Evolutionary conservation across 1,140 invertebrate genomes (phyloP), one percentile per base, ranked within the genome.

Genomic region (Adelges cooleyi): DNA sequence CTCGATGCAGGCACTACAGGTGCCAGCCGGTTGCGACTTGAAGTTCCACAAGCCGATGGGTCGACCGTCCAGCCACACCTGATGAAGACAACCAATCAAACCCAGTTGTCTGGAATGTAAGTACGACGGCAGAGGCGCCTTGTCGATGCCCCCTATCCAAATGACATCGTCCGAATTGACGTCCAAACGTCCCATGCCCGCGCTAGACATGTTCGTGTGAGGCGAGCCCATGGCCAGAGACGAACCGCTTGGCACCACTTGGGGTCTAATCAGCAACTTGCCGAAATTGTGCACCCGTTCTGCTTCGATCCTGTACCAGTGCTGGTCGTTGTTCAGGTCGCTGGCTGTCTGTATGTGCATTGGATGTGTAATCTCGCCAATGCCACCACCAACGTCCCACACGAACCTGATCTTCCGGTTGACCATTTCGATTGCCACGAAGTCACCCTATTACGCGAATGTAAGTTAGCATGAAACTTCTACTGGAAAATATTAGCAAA

Each of bases 41-140:
- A 94, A 96, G 75, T 95, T 90, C 89, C 90, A 96, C 0, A 96
- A 77, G 0, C 93, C 92, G 48, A 96, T 76, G 0, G 80, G 82
- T 29, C 83, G 80, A 5, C 84, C 85, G 74, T 95, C 89, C 1
- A 92, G 76, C 66, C 80, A 79, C 0, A 94, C 75, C 67, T 88
- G 82, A 73, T 92, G 81, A 6, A 95, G 77, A 65, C 91, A 93
- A 0, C 87, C 90, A 20, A 81, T 78, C 5, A 86, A 73, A 1
- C 82, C 84, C 17, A 67, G 67, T 65, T 69, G 72, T 15, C 48
- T 73, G 29, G 51, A 71, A 54, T 65, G 69, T 23, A 72, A 67
- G 59, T 69, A 68, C 20, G 66, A 70, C 20, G 65, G 71, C 27
- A 68, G 69, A 17, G 50, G 69, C 40, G 67, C 69, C 76, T 80